Evolutionary conservation across 2,113 vertebrate species (phyloP).

Genomic region (Jaculus jaculus): DNA sequence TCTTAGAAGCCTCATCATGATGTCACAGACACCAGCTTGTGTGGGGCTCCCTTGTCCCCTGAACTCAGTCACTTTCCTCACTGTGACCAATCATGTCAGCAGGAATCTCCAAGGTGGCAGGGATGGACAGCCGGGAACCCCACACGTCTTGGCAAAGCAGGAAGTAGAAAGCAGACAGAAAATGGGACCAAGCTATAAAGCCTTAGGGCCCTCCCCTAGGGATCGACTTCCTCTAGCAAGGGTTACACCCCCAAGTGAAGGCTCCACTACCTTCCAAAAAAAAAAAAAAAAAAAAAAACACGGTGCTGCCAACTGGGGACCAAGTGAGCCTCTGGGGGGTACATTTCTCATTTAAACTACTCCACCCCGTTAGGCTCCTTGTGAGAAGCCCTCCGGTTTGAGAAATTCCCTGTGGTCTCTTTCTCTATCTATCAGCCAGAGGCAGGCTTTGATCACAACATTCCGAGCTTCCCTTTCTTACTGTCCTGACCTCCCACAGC

Average conservation of each 20-base stretch:
- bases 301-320: background rate
- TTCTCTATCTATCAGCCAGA: background rate
- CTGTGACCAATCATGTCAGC: background rate
- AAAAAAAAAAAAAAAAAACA: too few species aligned
- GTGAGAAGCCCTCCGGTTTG: constrained; percentile 6
- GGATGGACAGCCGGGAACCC: too few species aligned
- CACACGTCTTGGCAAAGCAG: background rate
- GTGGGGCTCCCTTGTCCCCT: background rate
- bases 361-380: constrained; percentile 5
- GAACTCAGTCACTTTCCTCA: background rate
- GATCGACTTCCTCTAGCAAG: background rate
- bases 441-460: constrained; percentile 26
- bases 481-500: background rate
- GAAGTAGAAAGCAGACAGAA: background rate
- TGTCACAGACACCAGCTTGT: background rate
- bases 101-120: background rate
- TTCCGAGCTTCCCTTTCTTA: constrained; percentile 7
- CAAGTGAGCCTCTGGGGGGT: background rate
- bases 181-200: background rate
- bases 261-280: background rate
- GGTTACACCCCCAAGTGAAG: background rate
- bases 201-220: background rate
- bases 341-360: background rate
- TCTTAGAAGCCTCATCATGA: background rate
- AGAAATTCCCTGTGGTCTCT: constrained; percentile 35